Evolutionary conservation across 2,113 vertebrate species (phyloP).

Genomic region (Suricata suricatta): DNA sequence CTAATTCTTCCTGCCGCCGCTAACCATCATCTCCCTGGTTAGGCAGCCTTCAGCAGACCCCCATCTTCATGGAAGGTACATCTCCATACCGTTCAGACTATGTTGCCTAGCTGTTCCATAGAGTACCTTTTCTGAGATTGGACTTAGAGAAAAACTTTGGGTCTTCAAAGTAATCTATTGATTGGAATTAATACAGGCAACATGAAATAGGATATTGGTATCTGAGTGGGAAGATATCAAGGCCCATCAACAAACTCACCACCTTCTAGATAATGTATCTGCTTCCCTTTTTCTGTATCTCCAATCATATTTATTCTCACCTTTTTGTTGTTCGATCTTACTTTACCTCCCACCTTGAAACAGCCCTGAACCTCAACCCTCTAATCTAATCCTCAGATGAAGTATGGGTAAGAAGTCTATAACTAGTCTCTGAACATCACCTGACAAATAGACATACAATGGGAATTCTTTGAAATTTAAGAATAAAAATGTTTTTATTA

Average conservation of each 20-base stretch:
- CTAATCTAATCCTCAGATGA: neutral
- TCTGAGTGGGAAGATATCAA: neutral
- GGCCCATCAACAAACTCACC: neutral
- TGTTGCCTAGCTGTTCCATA: neutral
- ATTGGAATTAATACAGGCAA: neutral
- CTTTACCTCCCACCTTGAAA: neutral
- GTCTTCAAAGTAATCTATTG: neutral
- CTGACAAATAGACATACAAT: neutral
- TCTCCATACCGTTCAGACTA: neutral
- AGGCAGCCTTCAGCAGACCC: neutral
- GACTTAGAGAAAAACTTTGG: neutral
- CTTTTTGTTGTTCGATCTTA: neutral
- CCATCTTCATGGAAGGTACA: neutral
- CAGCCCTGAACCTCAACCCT: neutral
- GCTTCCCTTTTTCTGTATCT: neutral
- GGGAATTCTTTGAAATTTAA: neutral
- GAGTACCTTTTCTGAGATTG: neutral
- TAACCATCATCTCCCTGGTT: neutral
- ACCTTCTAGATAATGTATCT: neutral
- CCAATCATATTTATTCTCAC: neutral
- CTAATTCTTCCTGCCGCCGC: neutral
- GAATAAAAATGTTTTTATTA: neutral
- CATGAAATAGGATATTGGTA: neutral
- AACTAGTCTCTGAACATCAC: neutral
- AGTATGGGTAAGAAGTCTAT: neutral